phyloP scores from a whole-genome alignment of 2,113 vertebrate species.

The Pseudonaja textilis region DNA sequence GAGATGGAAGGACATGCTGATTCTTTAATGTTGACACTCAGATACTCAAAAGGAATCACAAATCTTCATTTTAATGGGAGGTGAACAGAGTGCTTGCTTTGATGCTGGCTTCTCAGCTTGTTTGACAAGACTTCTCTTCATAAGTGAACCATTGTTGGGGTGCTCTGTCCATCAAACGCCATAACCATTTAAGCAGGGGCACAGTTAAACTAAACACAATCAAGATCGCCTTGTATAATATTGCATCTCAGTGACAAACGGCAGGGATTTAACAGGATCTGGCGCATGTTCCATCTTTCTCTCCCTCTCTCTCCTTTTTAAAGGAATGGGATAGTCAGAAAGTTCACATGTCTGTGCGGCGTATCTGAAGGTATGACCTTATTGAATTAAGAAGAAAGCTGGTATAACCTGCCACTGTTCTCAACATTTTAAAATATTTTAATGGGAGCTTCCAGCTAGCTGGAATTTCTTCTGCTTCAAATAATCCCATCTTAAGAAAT shows the following conservation, averaged over 20 bases:
- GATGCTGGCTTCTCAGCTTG: conserved; percentile 57
- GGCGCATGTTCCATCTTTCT: neutral
- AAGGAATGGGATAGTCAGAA: neutral
- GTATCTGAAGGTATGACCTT: conserved; percentile 30
- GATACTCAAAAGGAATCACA: conserved; percentile 58
- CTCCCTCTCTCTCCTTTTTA: neutral
- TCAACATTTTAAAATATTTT: conserved; percentile 8
- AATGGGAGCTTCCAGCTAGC: neutral
- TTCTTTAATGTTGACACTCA: conserved; percentile 61
- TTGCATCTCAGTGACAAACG: conserved; percentile 19
- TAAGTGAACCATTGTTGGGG: conserved; percentile 55
- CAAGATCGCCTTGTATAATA: accelerated
- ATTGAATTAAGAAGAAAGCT: conserved; percentile 35
- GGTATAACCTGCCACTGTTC: conserved; percentile 1
- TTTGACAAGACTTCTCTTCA: conserved; percentile 63
- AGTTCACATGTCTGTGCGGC: neutral
- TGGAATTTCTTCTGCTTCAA: conserved; percentile 43
- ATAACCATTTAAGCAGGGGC: conserved; percentile 26
- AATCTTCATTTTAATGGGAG: conserved; percentile 65
- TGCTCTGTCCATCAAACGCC: conserved; percentile 57
- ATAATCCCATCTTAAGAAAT: conserved; percentile 60
- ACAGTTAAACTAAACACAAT: conserved; percentile 49
- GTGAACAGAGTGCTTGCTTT: conserved; percentile 61
- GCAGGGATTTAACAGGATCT: neutral
- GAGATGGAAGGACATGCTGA: conserved; percentile 61